phyloP scores from a whole-genome alignment of 2,888 invertebrate genomes.

The Allolobophora icterica region DNA sequence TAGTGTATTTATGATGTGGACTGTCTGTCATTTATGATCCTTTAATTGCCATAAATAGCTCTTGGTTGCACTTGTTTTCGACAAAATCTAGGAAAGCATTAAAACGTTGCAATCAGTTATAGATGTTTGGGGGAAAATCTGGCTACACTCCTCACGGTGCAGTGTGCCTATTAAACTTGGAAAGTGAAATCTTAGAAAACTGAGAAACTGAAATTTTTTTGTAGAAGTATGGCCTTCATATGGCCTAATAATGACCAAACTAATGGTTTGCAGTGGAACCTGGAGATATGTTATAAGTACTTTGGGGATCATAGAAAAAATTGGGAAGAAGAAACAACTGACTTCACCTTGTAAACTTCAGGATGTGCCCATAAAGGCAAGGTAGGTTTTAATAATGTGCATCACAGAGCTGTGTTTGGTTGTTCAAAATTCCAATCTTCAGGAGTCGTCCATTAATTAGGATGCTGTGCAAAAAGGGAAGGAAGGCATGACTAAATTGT shows the following conservation, averaged over 20 bases:
- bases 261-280: not conserved
- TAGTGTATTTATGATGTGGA: not conserved
- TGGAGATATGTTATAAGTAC: not conserved
- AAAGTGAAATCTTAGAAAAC: not conserved
- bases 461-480: not conserved
- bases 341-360: not conserved
- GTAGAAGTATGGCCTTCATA: not conserved
- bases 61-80: not conserved
- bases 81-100: no score
- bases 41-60: not conserved
- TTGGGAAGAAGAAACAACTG: not conserved
- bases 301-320: not conserved
- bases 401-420: no score
- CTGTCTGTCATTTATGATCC: not conserved
- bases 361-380: not conserved
- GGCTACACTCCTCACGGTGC: not conserved
- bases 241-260: not conserved
- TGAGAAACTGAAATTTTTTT: not conserved
- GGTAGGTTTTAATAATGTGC: not conserved
- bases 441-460: no score
- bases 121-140: not conserved
- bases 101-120: not conserved
- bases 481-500: not conserved
- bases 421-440: no score
- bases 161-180: not conserved